Conservation (phyloP, 2,797 vertebrate species). For the Pseudomugil tenellus region DNA sequence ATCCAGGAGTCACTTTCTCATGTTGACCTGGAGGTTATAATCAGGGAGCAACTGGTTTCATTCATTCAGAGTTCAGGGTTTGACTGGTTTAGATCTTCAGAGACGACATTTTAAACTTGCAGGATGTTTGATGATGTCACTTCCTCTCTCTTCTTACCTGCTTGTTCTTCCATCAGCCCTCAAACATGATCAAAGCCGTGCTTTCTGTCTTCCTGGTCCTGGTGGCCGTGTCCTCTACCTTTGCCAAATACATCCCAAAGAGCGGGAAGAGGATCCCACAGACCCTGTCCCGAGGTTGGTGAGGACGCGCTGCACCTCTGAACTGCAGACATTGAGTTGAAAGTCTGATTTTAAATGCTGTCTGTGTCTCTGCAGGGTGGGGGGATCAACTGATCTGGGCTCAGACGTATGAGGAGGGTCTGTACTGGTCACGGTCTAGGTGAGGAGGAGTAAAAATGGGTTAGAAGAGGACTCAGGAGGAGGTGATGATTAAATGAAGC, state of each 20-base stretch:
- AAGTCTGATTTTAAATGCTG: not conserved
- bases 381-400: slow-evolving; percentile 95
- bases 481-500: not conserved
- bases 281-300: slow-evolving; percentile 93
- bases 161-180: not conserved
- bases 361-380: slow-evolving; percentile 86
- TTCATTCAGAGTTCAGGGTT: too few relatives aligned
- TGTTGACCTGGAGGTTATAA: not conserved
- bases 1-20: too few relatives aligned
- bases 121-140: too few relatives aligned
- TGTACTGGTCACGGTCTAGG: slow-evolving; percentile 88
- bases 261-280: slow-evolving; percentile 86
- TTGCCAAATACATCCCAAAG: slow-evolving; percentile 80
- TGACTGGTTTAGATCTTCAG: too few relatives aligned
- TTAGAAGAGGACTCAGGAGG: not conserved
- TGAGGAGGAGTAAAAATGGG: slow-evolving; percentile 58
- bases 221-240: slow-evolving; percentile 77
- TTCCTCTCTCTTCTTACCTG: too few relatives aligned
- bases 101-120: too few relatives aligned
- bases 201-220: slow-evolving; percentile 83
- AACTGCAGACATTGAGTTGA: not conserved
- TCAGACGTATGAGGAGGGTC: slow-evolving; percentile 95
- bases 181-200: slow-evolving; percentile 85
- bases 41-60: too few relatives aligned
- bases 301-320: not conserved